Conservation (phyloP, 2,797 vertebrate species). For the Tragopan temminckii region DNA sequence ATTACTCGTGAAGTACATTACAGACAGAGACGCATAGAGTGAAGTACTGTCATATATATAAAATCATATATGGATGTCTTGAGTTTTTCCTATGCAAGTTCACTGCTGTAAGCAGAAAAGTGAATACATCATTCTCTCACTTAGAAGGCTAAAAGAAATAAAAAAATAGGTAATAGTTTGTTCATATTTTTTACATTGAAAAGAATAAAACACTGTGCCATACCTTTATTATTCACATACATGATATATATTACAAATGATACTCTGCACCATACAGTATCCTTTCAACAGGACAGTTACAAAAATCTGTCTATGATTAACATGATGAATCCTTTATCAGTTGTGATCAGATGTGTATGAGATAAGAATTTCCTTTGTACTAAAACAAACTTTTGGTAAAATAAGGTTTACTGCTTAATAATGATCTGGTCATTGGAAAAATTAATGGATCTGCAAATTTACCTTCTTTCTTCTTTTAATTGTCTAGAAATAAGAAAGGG, state of each 20-base stretch:
- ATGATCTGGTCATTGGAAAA: slow-evolving; percentile 20
- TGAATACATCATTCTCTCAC: neutral
- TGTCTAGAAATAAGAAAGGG: slow-evolving; percentile 21
- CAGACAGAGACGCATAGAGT: neutral
- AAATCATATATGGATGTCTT: fast-evolving
- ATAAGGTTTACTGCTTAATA: slow-evolving; percentile 2
- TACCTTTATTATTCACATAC: neutral
- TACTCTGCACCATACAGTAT: neutral
- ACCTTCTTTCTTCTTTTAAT: slow-evolving; percentile 56
- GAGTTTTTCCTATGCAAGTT: neutral
- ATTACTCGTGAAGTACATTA: neutral
- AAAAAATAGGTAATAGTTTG: neutral
- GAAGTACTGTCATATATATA: neutral
- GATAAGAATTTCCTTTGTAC: slow-evolving; percentile 43
- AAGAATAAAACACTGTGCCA: neutral
- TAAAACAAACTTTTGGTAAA: slow-evolving; percentile 62
- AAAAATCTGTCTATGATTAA: slow-evolving; percentile 66
- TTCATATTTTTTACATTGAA: slow-evolving; percentile 7
- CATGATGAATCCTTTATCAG: slow-evolving; percentile 57
- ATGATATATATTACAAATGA: neutral
- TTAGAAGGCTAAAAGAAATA: neutral
- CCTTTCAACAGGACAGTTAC: neutral
- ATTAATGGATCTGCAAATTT: slow-evolving; percentile 57
- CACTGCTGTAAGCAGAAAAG: neutral
- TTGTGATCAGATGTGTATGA: slow-evolving; percentile 13